Evolutionary conservation across 2,113 vertebrate genomes (phyloP).

Genomic region (Anser cygnoides): DNA sequence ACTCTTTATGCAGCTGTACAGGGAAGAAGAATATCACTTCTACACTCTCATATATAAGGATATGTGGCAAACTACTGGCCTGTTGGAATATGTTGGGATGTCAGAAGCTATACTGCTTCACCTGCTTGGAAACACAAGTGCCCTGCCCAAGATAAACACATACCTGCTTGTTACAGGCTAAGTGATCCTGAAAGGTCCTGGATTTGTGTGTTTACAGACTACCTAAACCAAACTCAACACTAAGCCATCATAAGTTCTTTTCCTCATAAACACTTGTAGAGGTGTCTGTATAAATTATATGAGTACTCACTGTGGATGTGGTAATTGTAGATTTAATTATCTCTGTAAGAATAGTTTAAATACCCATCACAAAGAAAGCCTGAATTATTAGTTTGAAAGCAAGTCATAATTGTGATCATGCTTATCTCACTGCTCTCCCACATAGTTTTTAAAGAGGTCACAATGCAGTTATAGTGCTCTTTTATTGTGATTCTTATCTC

Average conservation of each 20-base stretch:
- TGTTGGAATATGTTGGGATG: not conserved
- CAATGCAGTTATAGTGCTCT: not conserved
- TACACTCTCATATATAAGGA: not conserved
- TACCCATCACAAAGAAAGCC: not conserved
- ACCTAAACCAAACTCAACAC: not conserved
- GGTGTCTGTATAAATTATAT: not conserved
- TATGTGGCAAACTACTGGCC: not conserved
- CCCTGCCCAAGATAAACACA: not conserved
- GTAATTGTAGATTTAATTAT: not conserved
- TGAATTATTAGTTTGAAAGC: not conserved
- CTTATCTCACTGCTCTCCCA: not conserved
- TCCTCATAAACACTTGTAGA: not conserved
- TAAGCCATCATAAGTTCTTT: not conserved
- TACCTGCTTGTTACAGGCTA: not conserved
- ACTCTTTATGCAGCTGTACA: not conserved
- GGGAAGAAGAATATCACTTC: not conserved
- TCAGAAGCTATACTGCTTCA: not conserved
- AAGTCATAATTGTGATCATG: not conserved
- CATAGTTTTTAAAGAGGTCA: not conserved
- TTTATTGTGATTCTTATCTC: not conserved
- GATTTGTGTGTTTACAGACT: not conserved
- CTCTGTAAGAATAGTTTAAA: not conserved
- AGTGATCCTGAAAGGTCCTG: not conserved
- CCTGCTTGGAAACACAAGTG: not conserved
- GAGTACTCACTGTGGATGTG: not conserved